phyloP scores from a whole-genome alignment of 2,888 invertebrate species.

The Quadriops clusia region DNA sequence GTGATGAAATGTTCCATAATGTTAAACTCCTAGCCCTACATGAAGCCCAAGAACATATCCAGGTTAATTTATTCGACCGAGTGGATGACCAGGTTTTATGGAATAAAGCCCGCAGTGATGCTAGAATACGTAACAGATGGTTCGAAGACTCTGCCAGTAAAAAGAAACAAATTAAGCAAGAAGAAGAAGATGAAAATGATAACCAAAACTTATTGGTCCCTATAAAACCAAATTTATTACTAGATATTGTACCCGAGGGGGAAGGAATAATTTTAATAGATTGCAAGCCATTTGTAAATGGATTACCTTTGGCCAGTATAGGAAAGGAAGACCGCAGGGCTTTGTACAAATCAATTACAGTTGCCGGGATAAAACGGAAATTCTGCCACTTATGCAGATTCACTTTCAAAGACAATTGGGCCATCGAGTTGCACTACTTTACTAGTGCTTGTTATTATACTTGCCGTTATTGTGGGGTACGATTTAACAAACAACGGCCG shows the following conservation, averaged over 20 bases:
- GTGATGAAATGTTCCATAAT: conserved; percentile 26
- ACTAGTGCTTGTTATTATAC: conserved; percentile 33
- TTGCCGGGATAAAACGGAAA: conserved; percentile 28
- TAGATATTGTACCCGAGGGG: conserved; percentile 13
- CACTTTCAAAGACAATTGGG: conserved; percentile 37
- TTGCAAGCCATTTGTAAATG: conserved; percentile 27
- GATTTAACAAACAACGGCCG: conserved; percentile 34
- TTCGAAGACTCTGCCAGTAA: conserved; percentile 13
- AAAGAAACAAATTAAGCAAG: conserved; percentile 17
- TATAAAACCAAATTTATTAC: too few relatives aligned
- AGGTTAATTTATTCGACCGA: conserved; percentile 25
- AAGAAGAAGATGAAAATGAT: conserved; percentile 16
- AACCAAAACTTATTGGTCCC: conserved; percentile 19
- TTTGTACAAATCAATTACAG: conserved; percentile 30
- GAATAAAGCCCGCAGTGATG: conserved; percentile 23
- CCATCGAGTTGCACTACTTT: conserved; percentile 35
- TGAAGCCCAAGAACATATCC: conserved; percentile 29
- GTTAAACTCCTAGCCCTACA: conserved; percentile 29
- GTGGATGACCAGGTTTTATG: conserved; percentile 29
- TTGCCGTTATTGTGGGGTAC: conserved; percentile 32
- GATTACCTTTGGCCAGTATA: conserved; percentile 27
- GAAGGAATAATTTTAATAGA: conserved; percentile 19
- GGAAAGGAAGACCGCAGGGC: conserved; percentile 31
- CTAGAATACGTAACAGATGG: conserved; percentile 32
- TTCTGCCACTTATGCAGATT: conserved; percentile 35